Conservation (phyloP, 2,797 vertebrate genomes). For the Eremophila alpestris region DNA sequence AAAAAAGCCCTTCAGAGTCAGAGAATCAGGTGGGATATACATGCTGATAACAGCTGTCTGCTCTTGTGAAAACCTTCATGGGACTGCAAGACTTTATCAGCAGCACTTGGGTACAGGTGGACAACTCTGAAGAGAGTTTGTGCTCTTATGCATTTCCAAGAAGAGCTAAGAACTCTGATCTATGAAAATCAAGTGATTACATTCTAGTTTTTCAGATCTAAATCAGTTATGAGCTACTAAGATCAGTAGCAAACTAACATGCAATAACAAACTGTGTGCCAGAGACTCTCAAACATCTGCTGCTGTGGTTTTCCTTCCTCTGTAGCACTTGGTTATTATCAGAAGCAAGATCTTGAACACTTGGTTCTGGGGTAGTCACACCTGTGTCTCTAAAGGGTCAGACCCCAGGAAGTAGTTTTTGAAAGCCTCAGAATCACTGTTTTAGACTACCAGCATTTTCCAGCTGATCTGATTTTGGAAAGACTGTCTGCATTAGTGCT, state of each 20-base stretch:
- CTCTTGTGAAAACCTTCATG: neutral
- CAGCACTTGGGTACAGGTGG: neutral
- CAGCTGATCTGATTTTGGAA: neutral
- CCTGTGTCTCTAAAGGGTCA: neutral
- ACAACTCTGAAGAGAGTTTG: neutral
- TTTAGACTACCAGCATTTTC: neutral
- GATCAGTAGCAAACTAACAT: neutral
- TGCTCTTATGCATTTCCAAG: neutral
- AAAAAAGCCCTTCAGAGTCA: neutral
- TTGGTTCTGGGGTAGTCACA: neutral
- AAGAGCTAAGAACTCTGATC: neutral
- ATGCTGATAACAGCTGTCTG: neutral
- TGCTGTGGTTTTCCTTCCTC: constrained; percentile 46
- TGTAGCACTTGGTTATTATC: neutral
- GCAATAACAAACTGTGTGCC: neutral
- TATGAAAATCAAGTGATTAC: neutral
- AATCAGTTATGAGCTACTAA: neutral
- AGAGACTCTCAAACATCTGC: neutral
- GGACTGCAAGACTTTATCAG: neutral
- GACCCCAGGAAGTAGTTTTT: neutral
- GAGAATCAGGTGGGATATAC: neutral
- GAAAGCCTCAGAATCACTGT: neutral
- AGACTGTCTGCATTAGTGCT: neutral
- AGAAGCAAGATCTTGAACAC: neutral
- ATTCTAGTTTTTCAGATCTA: neutral